Evolutionary conservation across 2,888 invertebrate species (phyloP).

Genomic region (Vanessa cardui): DNA sequence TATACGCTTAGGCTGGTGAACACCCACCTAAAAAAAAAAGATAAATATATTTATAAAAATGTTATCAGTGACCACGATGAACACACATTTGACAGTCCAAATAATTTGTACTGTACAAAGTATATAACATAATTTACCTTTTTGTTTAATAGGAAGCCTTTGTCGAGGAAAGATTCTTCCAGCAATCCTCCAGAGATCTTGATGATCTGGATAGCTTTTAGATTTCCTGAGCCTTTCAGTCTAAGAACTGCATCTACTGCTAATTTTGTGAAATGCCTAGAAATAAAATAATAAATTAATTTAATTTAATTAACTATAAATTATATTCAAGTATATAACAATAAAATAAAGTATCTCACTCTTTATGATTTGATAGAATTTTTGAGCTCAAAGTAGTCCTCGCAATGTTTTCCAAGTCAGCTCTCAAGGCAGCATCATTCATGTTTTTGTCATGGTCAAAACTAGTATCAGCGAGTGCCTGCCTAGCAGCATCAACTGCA

Average conservation of each 20-base stretch:
- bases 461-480: constrained; percentile 90
- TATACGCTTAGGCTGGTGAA: constrained; percentile 97
- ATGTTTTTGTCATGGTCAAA: constrained; percentile 89
- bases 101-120: no score
- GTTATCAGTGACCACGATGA: constrained; percentile 7
- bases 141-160: constrained; percentile 97
- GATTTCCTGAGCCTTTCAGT: constrained; percentile 96
- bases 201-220: constrained; percentile 98
- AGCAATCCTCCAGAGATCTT: constrained; percentile 97
- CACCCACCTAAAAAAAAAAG: constrained; percentile 86
- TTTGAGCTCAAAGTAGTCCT: constrained; percentile 99
- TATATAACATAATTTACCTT: constrained; percentile 77
- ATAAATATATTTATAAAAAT: constrained; percentile 2
- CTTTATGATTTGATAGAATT: constrained; percentile 98
- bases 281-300: background rate
- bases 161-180: constrained; percentile 97
- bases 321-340: background rate
- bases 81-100: background rate
- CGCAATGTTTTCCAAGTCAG: constrained; percentile 97
- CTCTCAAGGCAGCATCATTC: constrained; percentile 89
- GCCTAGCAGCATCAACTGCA: constrained; percentile 92
- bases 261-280: constrained; percentile 92
- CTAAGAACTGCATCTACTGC: constrained; percentile 98
- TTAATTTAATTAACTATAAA: no score
- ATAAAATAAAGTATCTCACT: constrained; percentile 69